Evolutionary conservation across 1,140 invertebrate species (phyloP), one percentile per base, ranked within the genome.

Genomic region (Lepidostoma basale): DNA sequence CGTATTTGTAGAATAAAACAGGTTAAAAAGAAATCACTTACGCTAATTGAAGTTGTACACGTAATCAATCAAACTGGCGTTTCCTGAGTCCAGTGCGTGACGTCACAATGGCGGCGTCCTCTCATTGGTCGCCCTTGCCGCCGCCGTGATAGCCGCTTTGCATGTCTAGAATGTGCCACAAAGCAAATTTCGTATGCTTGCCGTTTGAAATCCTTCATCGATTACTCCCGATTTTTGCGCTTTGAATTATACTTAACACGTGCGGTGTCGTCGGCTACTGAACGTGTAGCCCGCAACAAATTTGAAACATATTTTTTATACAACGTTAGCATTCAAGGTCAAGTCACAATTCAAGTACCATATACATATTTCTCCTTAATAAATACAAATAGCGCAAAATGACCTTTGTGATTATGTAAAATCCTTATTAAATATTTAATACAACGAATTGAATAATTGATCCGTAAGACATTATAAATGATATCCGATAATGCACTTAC

Each of bases 11-110:
- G 39, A 16, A 16, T 49, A 49, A 49, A 33, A 47, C 23, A 28
- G 45, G 26, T 47, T 6, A 49, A 63, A 63, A 63, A 18, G 28
- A 63, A 63, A 63, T 49, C 62, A 63, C 62, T 63, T 63, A 47
- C 26, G 62, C 45, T 63, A 63, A 63, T 63, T 44, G 62, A 52
- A 52, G 26, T 30, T 20, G 62, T 63, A 39, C 45, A 30, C 62
- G 62, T 36, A 63, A 63, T 63, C 62, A 63, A 63, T 63, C 62
- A 62, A 36, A 16, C 62, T 10, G 45, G 26, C 45, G 26, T 62
- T 62, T 62, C 60, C 44, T 16, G 42, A 10, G 25, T 9, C 22
- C 36, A 18, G 10, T 20, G 23, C 40, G 59, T 44, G 59, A 23
- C 59, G 40, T 28, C 59, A 40, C 25, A 40, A 40, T 44, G 39